A percentile compares a stretch with the other conserved stretches of the same genome.
Evolutionary conservation across 2,113 vertebrate genomes (phyloP).

Genomic region (Rhineura floridana): DNA sequence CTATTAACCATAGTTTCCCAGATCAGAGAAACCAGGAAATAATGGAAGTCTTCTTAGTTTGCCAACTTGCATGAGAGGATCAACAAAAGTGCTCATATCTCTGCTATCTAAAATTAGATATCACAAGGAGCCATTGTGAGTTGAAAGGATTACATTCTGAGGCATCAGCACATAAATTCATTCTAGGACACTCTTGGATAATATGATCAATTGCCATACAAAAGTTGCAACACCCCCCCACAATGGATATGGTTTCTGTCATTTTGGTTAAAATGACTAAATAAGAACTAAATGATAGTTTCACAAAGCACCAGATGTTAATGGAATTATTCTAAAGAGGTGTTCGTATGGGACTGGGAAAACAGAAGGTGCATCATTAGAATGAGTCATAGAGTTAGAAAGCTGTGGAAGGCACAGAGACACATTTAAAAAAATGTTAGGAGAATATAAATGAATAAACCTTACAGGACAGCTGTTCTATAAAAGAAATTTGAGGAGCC

Average conservation of each 20-base stretch:
- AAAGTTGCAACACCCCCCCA: neutral
- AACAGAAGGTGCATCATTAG: slow-evolving; percentile 66
- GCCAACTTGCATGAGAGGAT: no score
- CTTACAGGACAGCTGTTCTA: slow-evolving; percentile 49
- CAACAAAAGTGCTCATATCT: no score
- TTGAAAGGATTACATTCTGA: neutral
- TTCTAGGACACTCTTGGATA: neutral
- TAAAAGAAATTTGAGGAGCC: slow-evolving; percentile 42
- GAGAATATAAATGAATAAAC: slow-evolving; percentile 54
- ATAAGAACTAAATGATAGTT: slow-evolving; percentile 46
- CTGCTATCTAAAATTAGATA: neutral
- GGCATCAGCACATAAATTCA: neutral
- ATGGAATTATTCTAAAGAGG: slow-evolving; percentile 36
- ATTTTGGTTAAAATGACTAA: slow-evolving; percentile 25
- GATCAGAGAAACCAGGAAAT: no score
- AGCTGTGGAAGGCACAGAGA: slow-evolving; percentile 43
- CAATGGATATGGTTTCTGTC: slow-evolving; percentile 25
- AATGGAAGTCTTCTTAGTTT: no score
- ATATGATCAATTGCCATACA: slow-evolving; percentile 2
- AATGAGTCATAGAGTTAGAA: slow-evolving; percentile 6
- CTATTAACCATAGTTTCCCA: no score
- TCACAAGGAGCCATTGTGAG: neutral
- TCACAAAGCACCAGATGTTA: slow-evolving; percentile 62
- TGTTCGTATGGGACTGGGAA: slow-evolving; percentile 35
- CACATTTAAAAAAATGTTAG: slow-evolving; percentile 26